Conservation (phyloP, 2,113 vertebrate species). For the Spea bombifrons region DNA sequence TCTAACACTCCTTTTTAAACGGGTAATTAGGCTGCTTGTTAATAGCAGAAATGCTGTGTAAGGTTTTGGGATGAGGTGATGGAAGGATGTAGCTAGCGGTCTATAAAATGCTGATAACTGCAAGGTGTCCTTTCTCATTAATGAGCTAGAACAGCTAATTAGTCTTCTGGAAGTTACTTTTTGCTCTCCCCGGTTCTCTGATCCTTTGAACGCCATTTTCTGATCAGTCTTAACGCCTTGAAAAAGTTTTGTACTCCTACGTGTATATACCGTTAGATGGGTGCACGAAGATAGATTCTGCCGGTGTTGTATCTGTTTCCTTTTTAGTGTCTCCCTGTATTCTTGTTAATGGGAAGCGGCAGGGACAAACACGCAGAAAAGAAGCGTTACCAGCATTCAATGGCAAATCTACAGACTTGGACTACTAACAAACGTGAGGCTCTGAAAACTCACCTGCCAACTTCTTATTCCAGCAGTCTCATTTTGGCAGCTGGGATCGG, state of each 20-base stretch:
- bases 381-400: too few relatives aligned
- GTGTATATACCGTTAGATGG: too few relatives aligned
- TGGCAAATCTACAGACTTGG: too few relatives aligned
- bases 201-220: background rate
- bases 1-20: constrained; percentile 5
- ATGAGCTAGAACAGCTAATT: constrained; percentile 27
- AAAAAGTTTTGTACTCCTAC: background rate
- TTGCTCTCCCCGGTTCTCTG: constrained; percentile 1
- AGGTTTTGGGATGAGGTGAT: constrained; percentile 17
- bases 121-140: constrained; percentile 33
- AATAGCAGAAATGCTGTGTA: constrained; percentile 31
- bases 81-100: constrained; percentile 19
- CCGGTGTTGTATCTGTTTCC: too few relatives aligned
- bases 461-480: too few relatives aligned
- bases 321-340: too few relatives aligned
- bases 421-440: too few relatives aligned
- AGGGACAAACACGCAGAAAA: too few relatives aligned
- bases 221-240: background rate
- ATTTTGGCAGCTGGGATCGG: too few relatives aligned
- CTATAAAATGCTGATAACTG: constrained; percentile 20
- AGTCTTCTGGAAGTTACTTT: constrained; percentile 17
- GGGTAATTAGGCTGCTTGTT: constrained; percentile 35
- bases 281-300: too few relatives aligned
- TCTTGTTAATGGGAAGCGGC: too few relatives aligned
- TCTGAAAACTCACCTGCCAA: too few relatives aligned